Evolutionary conservation across 2,113 vertebrate genomes (phyloP), one percentile per base, ranked within the genome.

Genomic region (Pholis gunnellus): DNA sequence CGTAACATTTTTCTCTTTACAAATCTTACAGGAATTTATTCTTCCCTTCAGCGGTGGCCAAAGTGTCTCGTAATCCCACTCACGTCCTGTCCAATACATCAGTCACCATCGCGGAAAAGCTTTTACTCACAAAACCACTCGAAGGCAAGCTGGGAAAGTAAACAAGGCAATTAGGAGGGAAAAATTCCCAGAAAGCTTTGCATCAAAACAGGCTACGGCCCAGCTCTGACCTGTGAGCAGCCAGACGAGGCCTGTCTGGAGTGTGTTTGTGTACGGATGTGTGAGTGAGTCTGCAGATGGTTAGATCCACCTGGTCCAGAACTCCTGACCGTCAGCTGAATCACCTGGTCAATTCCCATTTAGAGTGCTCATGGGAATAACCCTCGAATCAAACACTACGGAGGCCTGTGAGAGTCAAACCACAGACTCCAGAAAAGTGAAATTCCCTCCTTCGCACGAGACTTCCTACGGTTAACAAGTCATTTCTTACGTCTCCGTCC

Each of bases 131-230:
- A 52, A 52, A 77, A 46, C 70, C 56, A 78, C 78, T 78, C 46
- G 0, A 61, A 83, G 77, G 76, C 64, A 61, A 82, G 81, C 86
- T 91, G 86, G 82, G 88, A 91, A 90, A 78, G 84, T 87, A 89
- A 92, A 94, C 87, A 88, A 36, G 71, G 13, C 57, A 86, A 88
- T 89, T 78, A 83, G 29, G 2, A 54, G 31, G 3, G 27, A 75
- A 61, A 61, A 50, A 83, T 92, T 92, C 88, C 89, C 80, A 44
- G 79, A 91, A 91, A 84, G 63, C 75, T 71, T 75, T 81, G 85
- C 87, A 85, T 77, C 69, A 78, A 85, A 91, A 89, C 74, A 82
- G 68, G 15, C 72, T 59, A 9, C 71, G 38, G 46, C 84, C 79
- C 5, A 7, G 42, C 48, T 65, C 60, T 84, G 86, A 93, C 91